A percentile compares a stretch with the other conserved stretches of the same genome.
These are phyloP conservation scores for Psophia crepitans DNA, from an alignment of 2,113 vertebrate species.

Conservation along the genomic window DNA sequence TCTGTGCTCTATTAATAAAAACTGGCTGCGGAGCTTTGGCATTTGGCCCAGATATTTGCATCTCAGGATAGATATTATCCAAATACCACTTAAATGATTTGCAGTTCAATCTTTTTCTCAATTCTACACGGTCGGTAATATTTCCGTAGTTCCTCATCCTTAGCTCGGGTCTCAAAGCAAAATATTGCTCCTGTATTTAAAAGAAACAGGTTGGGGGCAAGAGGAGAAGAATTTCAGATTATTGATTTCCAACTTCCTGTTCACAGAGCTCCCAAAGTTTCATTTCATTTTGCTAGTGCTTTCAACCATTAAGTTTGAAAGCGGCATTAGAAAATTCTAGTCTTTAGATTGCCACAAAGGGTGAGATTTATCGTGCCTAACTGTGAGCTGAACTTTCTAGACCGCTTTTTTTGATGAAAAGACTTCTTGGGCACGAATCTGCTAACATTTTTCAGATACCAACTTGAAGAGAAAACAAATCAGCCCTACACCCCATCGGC, in stretches of 20 bases:
- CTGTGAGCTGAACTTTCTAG: not conserved
- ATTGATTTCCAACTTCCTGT: not conserved
- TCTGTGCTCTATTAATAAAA: conserved; percentile 86
- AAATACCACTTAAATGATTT: conserved; percentile 93
- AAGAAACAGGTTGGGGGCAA: not conserved
- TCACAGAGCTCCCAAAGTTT: not conserved
- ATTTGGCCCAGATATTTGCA: conserved; percentile 84
- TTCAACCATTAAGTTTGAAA: not conserved
- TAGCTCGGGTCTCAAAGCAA: conserved; percentile 89
- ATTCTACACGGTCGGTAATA: conserved; percentile 82
- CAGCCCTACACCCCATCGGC: not conserved
- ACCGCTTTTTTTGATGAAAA: not conserved
- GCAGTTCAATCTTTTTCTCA: conserved; percentile 86
- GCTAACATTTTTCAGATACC: not conserved
- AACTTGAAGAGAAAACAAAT: not conserved
- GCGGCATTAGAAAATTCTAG: not conserved
- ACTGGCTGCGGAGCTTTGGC: conserved; percentile 83
- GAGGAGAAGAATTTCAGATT: not conserved
- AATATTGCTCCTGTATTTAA: conserved; percentile 88
- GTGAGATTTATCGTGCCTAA: not conserved
- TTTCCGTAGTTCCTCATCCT: conserved; percentile 85
- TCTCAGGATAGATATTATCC: conserved; percentile 94
- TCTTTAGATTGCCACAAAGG: not conserved
- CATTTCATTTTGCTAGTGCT: not conserved
- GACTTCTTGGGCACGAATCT: not conserved